These are phyloP conservation scores for Syngnathus floridae DNA, from an alignment of 2,113 vertebrate species.

Conservation along the genomic window DNA sequence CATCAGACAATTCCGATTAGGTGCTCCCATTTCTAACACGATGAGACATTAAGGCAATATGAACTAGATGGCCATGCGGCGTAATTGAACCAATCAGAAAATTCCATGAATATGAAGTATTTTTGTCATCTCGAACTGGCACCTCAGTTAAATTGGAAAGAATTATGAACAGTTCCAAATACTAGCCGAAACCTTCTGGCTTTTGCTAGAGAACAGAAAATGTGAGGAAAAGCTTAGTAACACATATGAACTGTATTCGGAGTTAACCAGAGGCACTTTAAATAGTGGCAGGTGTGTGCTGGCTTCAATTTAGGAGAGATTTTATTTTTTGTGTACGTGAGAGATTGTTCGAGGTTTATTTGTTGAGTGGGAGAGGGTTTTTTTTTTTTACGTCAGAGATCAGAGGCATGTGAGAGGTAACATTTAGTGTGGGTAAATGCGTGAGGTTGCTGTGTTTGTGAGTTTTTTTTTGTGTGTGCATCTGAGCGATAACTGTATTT, in stretches of 20 bases:
- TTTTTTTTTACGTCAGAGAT: background rate
- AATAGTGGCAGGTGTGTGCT: background rate
- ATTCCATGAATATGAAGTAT: too few species aligned
- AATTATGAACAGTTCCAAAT: too few species aligned
- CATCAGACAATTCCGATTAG: background rate
- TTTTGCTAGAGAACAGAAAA: background rate
- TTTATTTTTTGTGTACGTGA: background rate
- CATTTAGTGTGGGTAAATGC: background rate
- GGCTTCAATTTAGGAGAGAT: too few species aligned
- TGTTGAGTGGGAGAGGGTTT: background rate
- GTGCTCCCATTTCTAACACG: background rate
- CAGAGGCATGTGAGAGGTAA: background rate
- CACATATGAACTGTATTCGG: background rate
- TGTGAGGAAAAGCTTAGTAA: background rate
- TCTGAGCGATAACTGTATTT: background rate
- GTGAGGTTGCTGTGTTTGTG: background rate
- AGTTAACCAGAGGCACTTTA: background rate
- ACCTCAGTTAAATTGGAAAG: too few species aligned
- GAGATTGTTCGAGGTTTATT: background rate
- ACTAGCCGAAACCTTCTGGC: too few species aligned
- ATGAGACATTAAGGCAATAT: background rate
- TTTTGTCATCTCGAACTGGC: too few species aligned
- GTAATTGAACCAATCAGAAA: background rate
- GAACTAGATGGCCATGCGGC: background rate
- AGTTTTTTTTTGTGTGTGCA: background rate